phyloP scores from a whole-genome alignment of 2,113 vertebrate genomes.

The Cyphomyrus discorhynchus region DNA sequence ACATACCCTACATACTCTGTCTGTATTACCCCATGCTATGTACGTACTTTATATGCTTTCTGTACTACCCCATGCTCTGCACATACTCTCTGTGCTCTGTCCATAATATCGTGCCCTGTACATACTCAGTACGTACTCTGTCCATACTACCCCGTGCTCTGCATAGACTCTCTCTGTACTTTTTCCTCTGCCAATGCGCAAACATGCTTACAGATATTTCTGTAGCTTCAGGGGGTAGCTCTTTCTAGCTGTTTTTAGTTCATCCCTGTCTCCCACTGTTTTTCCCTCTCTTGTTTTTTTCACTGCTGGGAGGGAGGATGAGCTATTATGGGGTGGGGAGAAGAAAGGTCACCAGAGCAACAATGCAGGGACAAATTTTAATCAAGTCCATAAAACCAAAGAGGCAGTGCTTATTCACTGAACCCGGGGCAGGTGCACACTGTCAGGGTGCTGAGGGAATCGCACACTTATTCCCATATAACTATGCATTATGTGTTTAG shows the following conservation, averaged over 20 bases:
- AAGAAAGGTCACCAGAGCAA: no score
- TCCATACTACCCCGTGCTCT: no score
- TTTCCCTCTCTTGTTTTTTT: conserved; percentile 4
- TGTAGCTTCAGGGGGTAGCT: conserved; percentile 38
- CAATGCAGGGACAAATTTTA: no score
- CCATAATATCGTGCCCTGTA: no score
- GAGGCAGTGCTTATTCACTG: background rate
- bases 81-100: no score
- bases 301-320: conserved; percentile 33
- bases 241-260: conserved; percentile 46
- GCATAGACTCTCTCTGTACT: background rate
- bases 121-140: no score
- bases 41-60: no score
- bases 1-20: no score
- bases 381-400: no score
- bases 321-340: background rate
- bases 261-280: conserved; percentile 40
- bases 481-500: background rate
- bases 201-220: conserved; percentile 25
- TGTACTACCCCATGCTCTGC: no score
- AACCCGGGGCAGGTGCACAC: background rate
- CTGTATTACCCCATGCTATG: no score
- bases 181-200: background rate
- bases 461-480: background rate
- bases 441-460: background rate